Evolutionary conservation across 2,888 invertebrate genomes (phyloP), one percentile per base, ranked within the genome.

Genomic region (Dasypolia templi): DNA sequence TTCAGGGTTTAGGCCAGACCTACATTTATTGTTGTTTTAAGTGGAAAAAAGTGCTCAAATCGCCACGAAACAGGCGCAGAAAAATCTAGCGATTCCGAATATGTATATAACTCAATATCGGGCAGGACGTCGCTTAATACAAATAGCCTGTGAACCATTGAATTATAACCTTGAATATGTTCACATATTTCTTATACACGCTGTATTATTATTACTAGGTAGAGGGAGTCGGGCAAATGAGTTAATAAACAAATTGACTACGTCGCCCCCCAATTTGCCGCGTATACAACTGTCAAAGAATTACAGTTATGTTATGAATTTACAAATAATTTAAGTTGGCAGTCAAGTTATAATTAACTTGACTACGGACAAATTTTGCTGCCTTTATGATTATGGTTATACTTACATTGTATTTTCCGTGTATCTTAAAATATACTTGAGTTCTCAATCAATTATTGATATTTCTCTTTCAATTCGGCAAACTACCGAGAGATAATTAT

Each of bases 401-500:
- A 53, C 26, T 14, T 53, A 49, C 6, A 22, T 32, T n/a, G 29
- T 55, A 32, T 44, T 53, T 67, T 32, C 14, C 19, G 4, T 46
- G 46, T 55, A 74, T 39, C 5, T 22, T n/a, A n/a, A n/a, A n/a
- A n/a, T n/a, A 70, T 22, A 63, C 6, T 49, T 42, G 29, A 51
- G 26, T 46, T 46, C 22, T 4, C 32, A 51, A 44, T 58, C 51
- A 63, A 75, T 75, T 29, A 11, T 22, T 64, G 35, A 65, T 55
- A 55, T 62, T 62, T 62, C 9, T 44, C 19, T 51, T 29, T 32
- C 7, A 35, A 46, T 53, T 39, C 53, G 53, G 46, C 12, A 49
- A 65, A 73, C 26, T 66, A 77, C 35, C 42, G 39, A 66, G 35
- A 26, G 32, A 63, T 44, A 77, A 46, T 73, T 56, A 53, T 78